Base-by-base conservation (phyloP, 2,888 invertebrate species). In the Plebejus melissa region DNA sequence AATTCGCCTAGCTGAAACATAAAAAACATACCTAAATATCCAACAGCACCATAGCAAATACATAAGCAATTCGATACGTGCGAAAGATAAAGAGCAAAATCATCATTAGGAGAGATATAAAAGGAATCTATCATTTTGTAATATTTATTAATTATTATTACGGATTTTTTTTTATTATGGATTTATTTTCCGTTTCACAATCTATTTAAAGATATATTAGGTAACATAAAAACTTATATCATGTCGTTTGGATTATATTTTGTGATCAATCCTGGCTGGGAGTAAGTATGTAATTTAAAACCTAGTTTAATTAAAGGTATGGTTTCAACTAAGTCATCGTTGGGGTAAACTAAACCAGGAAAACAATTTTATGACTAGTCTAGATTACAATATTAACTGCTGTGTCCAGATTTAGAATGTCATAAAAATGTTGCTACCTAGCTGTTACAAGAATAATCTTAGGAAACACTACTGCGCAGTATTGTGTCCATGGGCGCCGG, bases 1-100 rank as follows among this genome's bases (percentile, higher is more conserved):
- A 98, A 96, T 90, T 98, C 98, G 85, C 96, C 96, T 86, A 98
- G 94, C 96, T 96, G 94, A 78, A 94, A 94, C 79, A 79, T 80
- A 82, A 82, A 77, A 69, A 50, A 77, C 46, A 70, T 50, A 50
- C 36, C 4, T 72, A n/a, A 75, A 11, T 50, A 72, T 28, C 38
- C 38, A 74, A 74, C 38, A 32, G 7, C 22, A 4, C n/a, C 4
- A 22, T 22, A 58, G 7, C n/a, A n/a, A n/a, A 46, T 11, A 11
- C 46, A 11, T 46, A 11, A 13, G 9, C 50, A 50, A 50, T 13
- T 50, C 50, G 50, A 13, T 41, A 1, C 6, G 5, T 7, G 50
- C 13, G 13, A 13, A 50, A 50, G 50, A 9, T 41, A 41, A 41
- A 41, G 41, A 41, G 41, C 41, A 41, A 9, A 41, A 38, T 38